Evolutionary conservation across 1,140 invertebrate genomes (phyloP), one percentile per base, ranked within the genome.

Genomic region (Tetragnatha versicolor): DNA sequence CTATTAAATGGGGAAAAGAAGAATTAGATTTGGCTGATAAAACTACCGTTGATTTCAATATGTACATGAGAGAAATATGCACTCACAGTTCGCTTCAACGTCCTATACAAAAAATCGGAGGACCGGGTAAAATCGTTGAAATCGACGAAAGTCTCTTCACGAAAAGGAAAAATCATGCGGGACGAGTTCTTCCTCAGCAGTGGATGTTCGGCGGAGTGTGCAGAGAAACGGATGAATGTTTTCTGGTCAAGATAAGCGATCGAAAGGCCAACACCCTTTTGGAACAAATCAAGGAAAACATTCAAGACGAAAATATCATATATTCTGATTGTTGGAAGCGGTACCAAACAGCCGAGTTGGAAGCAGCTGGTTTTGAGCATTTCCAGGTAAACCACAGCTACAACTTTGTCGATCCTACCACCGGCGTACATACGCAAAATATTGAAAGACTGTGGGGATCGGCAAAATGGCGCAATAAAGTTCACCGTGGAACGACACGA

Each of bases 81-180:
- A 6, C n/a, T 69, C 35, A 12, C 12, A 22, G n/a, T 22, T 2
- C 58, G 47, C 5, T 22, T 22, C 22, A 0, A n/a, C 20, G 14
- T 12, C 0, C 5, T 17, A 25, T 0, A 0, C 27, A 25, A 9
- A 31, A 47, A 60, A 42, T 61, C 22, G 37, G 55, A 17, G 37
- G 22, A 60, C 37, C 55, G 2, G 22, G 6, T 22, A 1, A 17
- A n/a, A 77, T 33, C 25, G 45, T 77, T 9, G 75, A 77, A 49
- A 29, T 66, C 3, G 47, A 79, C 20, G 68, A 73, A 58, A 60
- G 39, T 39, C n/a, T 79, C 9, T 79, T 73, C 6, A 79, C 7
- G 3, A 76, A 37, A 61, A 9, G 14, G 12, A 73, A 79, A 45
- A 73, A 53, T 25, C 2, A 79, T 35, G 10, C 12, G 9, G 68